phyloP scores from a whole-genome alignment of 2,113 vertebrate species.

The Caracal caracal region DNA sequence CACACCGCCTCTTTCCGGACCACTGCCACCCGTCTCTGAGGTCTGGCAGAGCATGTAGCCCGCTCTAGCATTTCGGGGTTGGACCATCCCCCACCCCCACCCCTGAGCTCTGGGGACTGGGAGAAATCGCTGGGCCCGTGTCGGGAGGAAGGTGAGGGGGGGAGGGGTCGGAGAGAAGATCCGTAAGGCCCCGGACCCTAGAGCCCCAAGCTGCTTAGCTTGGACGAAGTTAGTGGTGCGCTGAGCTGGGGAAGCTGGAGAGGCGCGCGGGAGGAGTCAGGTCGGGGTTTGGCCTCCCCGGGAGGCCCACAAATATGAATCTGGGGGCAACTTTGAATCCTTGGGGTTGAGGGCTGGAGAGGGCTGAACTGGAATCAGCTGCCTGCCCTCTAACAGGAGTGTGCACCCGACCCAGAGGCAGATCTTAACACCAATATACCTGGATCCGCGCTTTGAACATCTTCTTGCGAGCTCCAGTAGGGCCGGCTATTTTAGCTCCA shows the following conservation, averaged over 20 bases:
- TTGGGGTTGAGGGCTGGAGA: neutral
- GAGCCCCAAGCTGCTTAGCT: neutral
- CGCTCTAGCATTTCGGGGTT: accelerated
- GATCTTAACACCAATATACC: neutral
- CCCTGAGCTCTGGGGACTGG: neutral
- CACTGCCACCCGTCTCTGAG: neutral
- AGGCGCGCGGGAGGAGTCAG: accelerated
- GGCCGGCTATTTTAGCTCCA: neutral
- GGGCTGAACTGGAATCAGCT: neutral
- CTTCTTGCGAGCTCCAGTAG: neutral
- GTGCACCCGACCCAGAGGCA: neutral
- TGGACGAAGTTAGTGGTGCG: accelerated
- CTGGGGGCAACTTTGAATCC: neutral
- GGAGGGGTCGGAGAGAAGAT: accelerated
- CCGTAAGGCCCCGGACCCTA: neutral
- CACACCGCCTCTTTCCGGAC: accelerated
- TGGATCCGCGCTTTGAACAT: neutral
- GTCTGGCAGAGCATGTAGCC: neutral
- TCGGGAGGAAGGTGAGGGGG: too few species aligned
- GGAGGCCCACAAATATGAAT: neutral
- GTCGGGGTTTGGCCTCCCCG: neutral
- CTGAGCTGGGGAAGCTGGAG: neutral
- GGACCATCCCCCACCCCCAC: too few species aligned
- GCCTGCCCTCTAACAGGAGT: neutral
- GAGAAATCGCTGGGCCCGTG: neutral